phyloP scores from a whole-genome alignment of 2,888 invertebrate species.

The Chymomyza caudatula region DNA sequence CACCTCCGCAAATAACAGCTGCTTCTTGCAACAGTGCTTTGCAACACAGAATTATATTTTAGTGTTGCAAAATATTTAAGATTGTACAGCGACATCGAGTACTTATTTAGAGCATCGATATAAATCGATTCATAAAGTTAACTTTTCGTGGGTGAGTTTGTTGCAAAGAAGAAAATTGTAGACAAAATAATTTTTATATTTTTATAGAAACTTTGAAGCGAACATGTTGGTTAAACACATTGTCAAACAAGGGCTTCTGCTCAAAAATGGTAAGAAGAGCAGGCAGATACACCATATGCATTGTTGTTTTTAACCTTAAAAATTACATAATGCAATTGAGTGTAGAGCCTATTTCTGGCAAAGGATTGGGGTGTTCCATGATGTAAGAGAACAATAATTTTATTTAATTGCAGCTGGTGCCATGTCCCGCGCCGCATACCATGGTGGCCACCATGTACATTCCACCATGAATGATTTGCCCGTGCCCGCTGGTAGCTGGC shows the following conservation, averaged over 20 bases:
- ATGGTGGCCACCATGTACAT: slow-evolving; percentile 63
- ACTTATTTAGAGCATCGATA: neutral
- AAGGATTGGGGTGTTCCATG: neutral
- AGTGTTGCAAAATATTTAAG: neutral
- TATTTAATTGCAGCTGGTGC: slow-evolving; percentile 59
- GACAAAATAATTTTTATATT: slow-evolving; percentile 17
- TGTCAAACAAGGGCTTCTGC: slow-evolving; percentile 68
- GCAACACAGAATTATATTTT: neutral
- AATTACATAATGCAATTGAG: slow-evolving; percentile 73
- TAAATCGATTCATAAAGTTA: slow-evolving; percentile 33
- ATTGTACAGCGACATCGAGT: neutral
- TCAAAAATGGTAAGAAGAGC: slow-evolving; percentile 70
- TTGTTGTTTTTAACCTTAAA: slow-evolving; percentile 59
- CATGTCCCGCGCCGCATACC: slow-evolving; percentile 75
- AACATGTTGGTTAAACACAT: slow-evolving; percentile 76
- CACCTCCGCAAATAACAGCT: slow-evolving; percentile 62
- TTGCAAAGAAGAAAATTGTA: slow-evolving; percentile 16
- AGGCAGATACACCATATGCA: neutral
- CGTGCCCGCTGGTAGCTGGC: slow-evolving; percentile 88
- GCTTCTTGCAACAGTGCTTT: slow-evolving; percentile 16
- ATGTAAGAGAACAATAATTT: neutral
- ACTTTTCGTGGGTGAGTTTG: slow-evolving; percentile 39
- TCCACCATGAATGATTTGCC: slow-evolving; percentile 87
- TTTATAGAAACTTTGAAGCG: slow-evolving; percentile 29
- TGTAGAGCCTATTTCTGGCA: neutral